Conservation (phyloP, 1,140 invertebrate genomes). For the Atta colombica region DNA sequence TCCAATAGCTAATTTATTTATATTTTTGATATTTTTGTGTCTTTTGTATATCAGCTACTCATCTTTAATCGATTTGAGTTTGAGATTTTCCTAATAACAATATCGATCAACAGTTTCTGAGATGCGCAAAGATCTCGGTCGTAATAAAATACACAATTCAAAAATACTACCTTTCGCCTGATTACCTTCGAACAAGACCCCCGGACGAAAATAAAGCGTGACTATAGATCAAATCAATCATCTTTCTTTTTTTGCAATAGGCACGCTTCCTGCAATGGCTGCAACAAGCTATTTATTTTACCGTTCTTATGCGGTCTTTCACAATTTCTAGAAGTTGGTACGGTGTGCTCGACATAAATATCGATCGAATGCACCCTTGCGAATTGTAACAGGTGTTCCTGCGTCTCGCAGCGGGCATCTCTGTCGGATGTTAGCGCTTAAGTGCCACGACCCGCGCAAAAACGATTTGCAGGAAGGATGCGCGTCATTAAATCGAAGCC, state of each 20-base stretch:
- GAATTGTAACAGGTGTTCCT: conserved; percentile 68
- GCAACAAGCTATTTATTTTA: conserved; percentile 28
- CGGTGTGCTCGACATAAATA: conserved; percentile 3
- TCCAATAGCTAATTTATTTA: no score
- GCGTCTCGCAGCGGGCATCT: conserved; percentile 27
- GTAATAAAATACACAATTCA: background rate
- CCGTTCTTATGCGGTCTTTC: conserved; percentile 17
- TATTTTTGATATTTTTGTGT: no score
- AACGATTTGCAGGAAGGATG: conserved; percentile 71
- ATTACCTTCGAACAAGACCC: background rate
- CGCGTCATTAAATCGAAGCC: conserved; percentile 63
- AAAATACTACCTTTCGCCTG: background rate
- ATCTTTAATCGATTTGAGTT: background rate
- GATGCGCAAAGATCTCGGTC: background rate
- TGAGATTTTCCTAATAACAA: background rate
- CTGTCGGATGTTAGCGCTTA: conserved; percentile 70
- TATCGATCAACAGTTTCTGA: background rate
- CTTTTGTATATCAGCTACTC: no score
- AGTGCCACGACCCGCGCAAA: conserved; percentile 60
- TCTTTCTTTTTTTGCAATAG: background rate
- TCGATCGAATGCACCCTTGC: conserved; percentile 44
- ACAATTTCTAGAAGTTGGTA: background rate
- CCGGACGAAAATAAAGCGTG: conserved; percentile 9
- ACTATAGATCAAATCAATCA: conserved; percentile 11
- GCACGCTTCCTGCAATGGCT: conserved; percentile 18